phyloP scores from a whole-genome alignment of 2,113 vertebrate genomes.

The Osmerus eperlanus region DNA sequence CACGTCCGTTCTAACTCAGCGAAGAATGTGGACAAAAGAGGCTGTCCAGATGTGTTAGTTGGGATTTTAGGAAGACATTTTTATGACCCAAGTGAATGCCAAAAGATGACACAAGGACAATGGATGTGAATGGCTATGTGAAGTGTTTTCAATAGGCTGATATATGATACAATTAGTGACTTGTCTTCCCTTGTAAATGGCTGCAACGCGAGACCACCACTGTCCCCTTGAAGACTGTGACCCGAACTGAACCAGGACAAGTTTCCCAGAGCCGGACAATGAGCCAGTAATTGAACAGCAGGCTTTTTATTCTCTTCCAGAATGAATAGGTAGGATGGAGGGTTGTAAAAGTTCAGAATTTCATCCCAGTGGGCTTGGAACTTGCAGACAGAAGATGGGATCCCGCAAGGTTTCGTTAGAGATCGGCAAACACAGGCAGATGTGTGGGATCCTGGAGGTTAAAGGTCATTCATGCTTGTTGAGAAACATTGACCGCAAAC shows the following conservation, averaged over 20 bases:
- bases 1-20: neutral
- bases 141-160: slow-evolving; percentile 38
- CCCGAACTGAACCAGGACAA: slow-evolving; percentile 28
- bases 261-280: slow-evolving; percentile 23
- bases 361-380: neutral
- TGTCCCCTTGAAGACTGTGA: slow-evolving; percentile 32
- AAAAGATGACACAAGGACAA: neutral
- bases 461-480: slow-evolving; percentile 30
- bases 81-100: slow-evolving; percentile 12
- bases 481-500: slow-evolving; percentile 11
- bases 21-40: neutral
- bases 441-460: slow-evolving; percentile 40
- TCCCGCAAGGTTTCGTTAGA: slow-evolving; percentile 51
- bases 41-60: slow-evolving; percentile 5
- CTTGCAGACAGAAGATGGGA: slow-evolving; percentile 32
- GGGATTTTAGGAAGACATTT: neutral
- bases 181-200: slow-evolving; percentile 38
- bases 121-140: slow-evolving; percentile 11
- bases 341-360: slow-evolving; percentile 22
- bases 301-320: neutral
- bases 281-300: neutral
- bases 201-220: slow-evolving; percentile 33
- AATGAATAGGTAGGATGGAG: slow-evolving; percentile 19
- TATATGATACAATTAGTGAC: slow-evolving; percentile 36
- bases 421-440: slow-evolving; percentile 56